Percentiles rank a stretch among this genome's conserved stretches.
Conservation (phyloP, 1,140 invertebrate genomes). For the Zaprionus ghesquierei region DNA sequence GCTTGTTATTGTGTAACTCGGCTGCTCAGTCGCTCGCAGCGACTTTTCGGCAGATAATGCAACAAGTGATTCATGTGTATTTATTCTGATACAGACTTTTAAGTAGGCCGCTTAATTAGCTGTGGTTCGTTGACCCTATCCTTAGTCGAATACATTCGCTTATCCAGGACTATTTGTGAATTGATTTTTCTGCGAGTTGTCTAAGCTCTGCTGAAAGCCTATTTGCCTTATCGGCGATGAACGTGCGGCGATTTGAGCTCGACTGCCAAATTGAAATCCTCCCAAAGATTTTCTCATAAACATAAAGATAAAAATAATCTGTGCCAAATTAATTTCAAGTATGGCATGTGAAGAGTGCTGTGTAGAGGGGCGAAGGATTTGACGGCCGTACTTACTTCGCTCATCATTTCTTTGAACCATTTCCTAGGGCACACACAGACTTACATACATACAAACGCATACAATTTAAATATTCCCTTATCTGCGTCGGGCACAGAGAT, state of each 20-base stretch:
- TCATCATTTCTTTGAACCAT: slow-evolving; percentile 41
- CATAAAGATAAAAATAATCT: slow-evolving; percentile 74
- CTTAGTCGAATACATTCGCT: background rate
- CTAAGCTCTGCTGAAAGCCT: slow-evolving; percentile 23
- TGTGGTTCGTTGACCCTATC: slow-evolving; percentile 44
- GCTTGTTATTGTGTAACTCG: background rate
- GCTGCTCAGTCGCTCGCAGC: too few relatives aligned
- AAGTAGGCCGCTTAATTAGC: slow-evolving; percentile 34
- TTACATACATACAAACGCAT: slow-evolving; percentile 8
- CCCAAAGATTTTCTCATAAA: slow-evolving; percentile 61
- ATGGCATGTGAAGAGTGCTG: background rate
- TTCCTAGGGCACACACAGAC: slow-evolving; percentile 27
- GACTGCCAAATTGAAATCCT: slow-evolving; percentile 69
- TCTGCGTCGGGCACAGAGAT: slow-evolving; percentile 20
- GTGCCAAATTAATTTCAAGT: slow-evolving; percentile 68
- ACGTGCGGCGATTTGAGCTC: slow-evolving; percentile 62
- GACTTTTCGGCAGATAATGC: slow-evolving; percentile 40
- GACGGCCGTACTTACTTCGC: slow-evolving; percentile 35
- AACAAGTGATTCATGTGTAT: slow-evolving; percentile 70
- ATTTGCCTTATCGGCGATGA: slow-evolving; percentile 66
- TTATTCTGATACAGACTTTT: slow-evolving; percentile 49
- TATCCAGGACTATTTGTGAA: background rate
- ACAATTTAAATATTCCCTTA: slow-evolving; percentile 66
- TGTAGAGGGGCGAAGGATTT: slow-evolving; percentile 56
- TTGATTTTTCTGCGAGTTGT: slow-evolving; percentile 1